Evolutionary conservation across 2,113 vertebrate species (phyloP).

Genomic region (Plecotus auritus): DNA sequence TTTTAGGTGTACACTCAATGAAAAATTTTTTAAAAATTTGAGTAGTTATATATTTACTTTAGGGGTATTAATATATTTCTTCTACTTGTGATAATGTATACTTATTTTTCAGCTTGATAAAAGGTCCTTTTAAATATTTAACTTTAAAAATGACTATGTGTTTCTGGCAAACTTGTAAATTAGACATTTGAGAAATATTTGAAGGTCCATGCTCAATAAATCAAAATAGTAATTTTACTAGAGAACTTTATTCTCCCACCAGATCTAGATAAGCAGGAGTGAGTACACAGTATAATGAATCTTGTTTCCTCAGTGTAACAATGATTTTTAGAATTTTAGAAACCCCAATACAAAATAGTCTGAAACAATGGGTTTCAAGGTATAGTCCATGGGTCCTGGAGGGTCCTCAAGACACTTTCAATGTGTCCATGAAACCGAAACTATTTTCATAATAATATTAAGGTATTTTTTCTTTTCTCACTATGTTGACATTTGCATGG

Average conservation of each 20-base stretch:
- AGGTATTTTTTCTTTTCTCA: background rate
- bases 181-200: background rate
- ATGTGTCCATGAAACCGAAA: background rate
- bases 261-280: background rate
- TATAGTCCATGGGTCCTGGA: background rate
- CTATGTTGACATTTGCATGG: background rate
- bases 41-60: background rate
- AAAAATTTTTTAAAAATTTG: background rate
- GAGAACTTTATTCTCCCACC: background rate
- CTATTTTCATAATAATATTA: background rate
- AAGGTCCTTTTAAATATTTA: constrained; percentile 8
- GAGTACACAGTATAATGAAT: background rate
- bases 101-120: constrained; percentile 14
- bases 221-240: constrained; percentile 17
- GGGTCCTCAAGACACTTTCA: background rate
- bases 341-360: background rate
- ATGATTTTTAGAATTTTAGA: background rate
- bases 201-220: background rate
- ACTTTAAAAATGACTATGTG: background rate
- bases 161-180: constrained; percentile 23
- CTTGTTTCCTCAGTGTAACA: background rate
- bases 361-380: background rate
- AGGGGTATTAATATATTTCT: background rate
- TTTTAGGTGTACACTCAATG: background rate
- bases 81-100: background rate